Conservation (phyloP, 2,888 invertebrate species). For the Rhorus exstirpatorius region DNA sequence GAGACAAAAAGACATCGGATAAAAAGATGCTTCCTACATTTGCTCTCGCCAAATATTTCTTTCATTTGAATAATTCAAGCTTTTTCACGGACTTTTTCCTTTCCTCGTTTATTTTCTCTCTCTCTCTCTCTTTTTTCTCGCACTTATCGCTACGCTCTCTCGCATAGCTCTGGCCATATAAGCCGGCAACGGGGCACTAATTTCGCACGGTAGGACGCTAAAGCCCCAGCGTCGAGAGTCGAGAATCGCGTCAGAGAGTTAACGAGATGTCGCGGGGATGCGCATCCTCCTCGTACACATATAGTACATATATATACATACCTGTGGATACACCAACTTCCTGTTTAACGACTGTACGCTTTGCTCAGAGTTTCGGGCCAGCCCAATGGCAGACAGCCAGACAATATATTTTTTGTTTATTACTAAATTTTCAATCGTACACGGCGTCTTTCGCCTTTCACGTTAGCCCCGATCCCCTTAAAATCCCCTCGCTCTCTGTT, state of each 20-base stretch:
- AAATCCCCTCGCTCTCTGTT: too few relatives aligned
- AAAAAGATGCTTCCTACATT: slow-evolving; percentile 57
- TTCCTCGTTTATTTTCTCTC: slow-evolving; percentile 36
- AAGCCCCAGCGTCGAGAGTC: slow-evolving; percentile 61
- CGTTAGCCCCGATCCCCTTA: too few relatives aligned
- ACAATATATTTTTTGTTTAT: too few relatives aligned
- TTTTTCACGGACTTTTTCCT: slow-evolving; percentile 55
- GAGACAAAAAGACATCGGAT: slow-evolving; percentile 21
- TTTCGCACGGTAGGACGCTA: slow-evolving; percentile 65
- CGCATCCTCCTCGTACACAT: slow-evolving; percentile 24
- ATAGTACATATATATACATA: not conserved
- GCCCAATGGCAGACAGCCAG: slow-evolving; percentile 68
- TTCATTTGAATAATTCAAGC: slow-evolving; percentile 74
- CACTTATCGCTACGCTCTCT: not conserved
- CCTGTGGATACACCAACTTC: slow-evolving; percentile 64
- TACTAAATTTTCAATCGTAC: too few relatives aligned
- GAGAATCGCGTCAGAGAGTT: slow-evolving; percentile 72
- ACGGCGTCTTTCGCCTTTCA: too few relatives aligned
- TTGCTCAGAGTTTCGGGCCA: slow-evolving; percentile 50
- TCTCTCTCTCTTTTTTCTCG: slow-evolving; percentile 33
- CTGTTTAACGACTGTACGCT: slow-evolving; percentile 68
- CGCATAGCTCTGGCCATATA: slow-evolving; percentile 33
- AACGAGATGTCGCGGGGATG: slow-evolving; percentile 72
- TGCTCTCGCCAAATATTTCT: slow-evolving; percentile 71
- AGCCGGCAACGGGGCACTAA: slow-evolving; percentile 59